Conservation (phyloP, 2,797 vertebrate species). For the Emys orbicularis region DNA sequence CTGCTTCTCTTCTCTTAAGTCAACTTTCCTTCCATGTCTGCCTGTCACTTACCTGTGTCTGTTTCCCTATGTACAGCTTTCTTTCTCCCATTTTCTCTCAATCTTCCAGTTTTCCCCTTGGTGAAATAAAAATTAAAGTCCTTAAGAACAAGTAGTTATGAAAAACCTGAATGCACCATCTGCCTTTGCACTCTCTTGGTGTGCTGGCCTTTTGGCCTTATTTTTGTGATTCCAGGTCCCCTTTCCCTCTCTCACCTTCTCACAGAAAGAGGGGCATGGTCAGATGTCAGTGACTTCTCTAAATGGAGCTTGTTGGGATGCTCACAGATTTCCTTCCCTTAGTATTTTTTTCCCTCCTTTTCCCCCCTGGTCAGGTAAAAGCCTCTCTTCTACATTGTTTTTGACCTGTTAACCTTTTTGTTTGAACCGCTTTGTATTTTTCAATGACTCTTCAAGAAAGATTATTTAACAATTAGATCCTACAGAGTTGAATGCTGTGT, state of each 20-base stretch:
- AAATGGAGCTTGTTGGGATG: neutral
- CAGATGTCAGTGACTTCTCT: constrained; percentile 1
- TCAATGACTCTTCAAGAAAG: neutral
- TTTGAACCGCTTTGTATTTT: neutral
- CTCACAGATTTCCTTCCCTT: constrained; percentile 9
- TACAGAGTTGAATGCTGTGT: neutral
- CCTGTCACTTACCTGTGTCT: neutral
- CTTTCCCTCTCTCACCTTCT: neutral
- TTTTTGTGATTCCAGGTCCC: neutral
- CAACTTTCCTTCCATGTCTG: neutral
- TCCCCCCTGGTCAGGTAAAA: neutral
- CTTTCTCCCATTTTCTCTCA: neutral
- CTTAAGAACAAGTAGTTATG: no score
- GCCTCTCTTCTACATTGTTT: neutral
- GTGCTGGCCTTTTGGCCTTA: neutral
- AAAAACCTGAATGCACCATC: rapidly evolving
- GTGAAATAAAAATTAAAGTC: neutral
- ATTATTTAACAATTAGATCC: neutral
- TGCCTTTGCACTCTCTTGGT: neutral
- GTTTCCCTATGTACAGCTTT: neutral
- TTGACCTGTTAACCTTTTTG: neutral
- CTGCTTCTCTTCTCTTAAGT: neutral
- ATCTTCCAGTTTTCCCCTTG: neutral
- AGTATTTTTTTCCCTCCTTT: neutral
- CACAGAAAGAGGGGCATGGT: neutral